Conservation (phyloP, 1,140 invertebrate species). For the Zaprionus lachaisei region DNA sequence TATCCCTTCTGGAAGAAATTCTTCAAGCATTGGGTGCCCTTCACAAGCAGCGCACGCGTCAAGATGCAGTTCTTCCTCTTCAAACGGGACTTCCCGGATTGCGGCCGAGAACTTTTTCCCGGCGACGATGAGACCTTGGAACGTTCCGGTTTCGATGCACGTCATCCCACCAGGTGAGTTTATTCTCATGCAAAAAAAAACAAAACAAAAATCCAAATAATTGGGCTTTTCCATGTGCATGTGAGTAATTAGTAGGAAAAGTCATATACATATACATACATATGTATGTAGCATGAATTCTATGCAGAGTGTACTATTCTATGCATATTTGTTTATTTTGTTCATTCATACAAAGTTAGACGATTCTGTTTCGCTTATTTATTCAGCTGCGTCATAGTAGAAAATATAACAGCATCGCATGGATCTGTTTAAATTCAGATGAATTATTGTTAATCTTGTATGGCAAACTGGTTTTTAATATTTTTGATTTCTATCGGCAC, state of each 20-base stretch:
- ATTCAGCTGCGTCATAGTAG: conserved; percentile 4
- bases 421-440: background rate
- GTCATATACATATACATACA: too few relatives aligned
- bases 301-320: background rate
- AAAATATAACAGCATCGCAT: background rate
- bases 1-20: conserved; percentile 75
- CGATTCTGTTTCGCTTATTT: background rate
- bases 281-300: too few relatives aligned
- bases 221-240: background rate
- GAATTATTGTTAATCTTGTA: conserved; percentile 11
- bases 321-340: background rate
- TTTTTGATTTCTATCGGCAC: conserved; percentile 27
- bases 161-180: conserved; percentile 75
- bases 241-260: background rate
- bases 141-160: conserved; percentile 72
- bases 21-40: conserved; percentile 74
- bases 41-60: conserved; percentile 55
- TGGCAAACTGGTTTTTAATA: conserved; percentile 37
- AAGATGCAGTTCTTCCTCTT: conserved; percentile 81
- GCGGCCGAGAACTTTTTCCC: conserved; percentile 68
- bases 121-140: conserved; percentile 65
- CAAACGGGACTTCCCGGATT: conserved; percentile 76
- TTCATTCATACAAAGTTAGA: background rate
- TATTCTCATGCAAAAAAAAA: background rate
- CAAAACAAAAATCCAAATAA: background rate